A percentile compares a stretch with the other conserved stretches of the same genome.
Conservation (phyloP, 1,140 invertebrate genomes). For the Gyrodactylus salaris region DNA sequence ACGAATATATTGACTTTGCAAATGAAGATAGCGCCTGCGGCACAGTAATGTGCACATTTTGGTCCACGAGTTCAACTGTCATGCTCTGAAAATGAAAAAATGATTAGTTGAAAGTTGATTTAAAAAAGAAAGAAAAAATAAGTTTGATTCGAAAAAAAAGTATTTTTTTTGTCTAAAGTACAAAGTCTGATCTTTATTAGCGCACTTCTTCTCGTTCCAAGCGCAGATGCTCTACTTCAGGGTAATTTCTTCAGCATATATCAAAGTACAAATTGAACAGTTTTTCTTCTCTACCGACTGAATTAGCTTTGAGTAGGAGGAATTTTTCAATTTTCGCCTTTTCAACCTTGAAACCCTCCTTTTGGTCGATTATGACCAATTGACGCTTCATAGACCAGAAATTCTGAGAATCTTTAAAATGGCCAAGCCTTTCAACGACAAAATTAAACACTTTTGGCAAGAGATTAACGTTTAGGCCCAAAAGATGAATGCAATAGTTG, state of each 20-base stretch:
- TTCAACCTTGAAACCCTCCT: background rate
- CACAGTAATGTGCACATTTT: background rate
- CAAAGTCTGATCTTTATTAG: background rate
- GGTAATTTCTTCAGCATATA: background rate
- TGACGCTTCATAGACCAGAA: background rate
- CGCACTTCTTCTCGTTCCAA: background rate
- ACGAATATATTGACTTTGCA: background rate
- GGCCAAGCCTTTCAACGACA: background rate
- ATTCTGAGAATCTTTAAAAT: background rate
- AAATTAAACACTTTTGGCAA: background rate
- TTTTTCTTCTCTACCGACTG: background rate
- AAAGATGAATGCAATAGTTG: background rate
- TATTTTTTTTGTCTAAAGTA: background rate
- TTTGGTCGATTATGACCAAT: no score
- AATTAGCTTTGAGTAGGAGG: background rate
- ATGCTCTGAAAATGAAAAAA: no score
- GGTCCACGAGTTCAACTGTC: background rate
- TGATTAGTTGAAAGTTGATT: background rate
- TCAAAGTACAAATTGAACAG: background rate
- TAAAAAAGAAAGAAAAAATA: background rate
- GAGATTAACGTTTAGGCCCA: background rate
- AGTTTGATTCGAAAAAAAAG: background rate
- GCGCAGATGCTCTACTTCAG: background rate
- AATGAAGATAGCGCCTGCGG: background rate
- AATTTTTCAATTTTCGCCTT: background rate